Evolutionary conservation across 2,797 vertebrate species (phyloP).

Genomic region (Australoheros facetus): DNA sequence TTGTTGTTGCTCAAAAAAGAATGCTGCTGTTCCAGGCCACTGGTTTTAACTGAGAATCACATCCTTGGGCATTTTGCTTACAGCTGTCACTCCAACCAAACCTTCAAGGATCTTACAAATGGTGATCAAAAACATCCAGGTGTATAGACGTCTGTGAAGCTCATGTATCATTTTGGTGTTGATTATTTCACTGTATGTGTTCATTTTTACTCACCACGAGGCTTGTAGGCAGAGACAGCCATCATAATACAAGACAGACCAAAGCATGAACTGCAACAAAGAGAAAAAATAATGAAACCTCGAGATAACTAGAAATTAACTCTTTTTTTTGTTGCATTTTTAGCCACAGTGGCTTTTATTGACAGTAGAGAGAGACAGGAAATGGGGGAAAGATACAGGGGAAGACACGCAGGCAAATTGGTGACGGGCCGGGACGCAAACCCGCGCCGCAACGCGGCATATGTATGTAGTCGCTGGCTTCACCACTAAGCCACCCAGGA

Average conservation of each 20-base stretch:
- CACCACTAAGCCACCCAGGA: too few species aligned
- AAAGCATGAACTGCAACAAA: slow-evolving; percentile 82
- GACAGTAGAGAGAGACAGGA: too few species aligned
- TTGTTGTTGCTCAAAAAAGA: neutral
- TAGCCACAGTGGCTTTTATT: too few species aligned
- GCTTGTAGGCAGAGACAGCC: slow-evolving; percentile 81
- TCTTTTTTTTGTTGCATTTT: too few species aligned
- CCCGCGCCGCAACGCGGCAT: too few species aligned
- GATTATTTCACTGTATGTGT: neutral
- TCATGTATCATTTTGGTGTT: neutral
- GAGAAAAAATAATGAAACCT: neutral
- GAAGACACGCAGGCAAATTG: too few species aligned
- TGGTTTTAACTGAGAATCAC: too few species aligned
- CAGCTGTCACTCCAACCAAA: neutral
- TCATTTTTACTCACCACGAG: slow-evolving; percentile 74
- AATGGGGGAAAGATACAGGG: too few species aligned
- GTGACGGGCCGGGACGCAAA: too few species aligned
- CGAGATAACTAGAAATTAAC: neutral
- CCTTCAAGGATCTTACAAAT: neutral
- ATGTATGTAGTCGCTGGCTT: too few species aligned
- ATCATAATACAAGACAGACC: slow-evolving; percentile 86
- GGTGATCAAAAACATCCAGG: too few species aligned
- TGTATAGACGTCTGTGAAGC: neutral
- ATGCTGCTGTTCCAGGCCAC: neutral
- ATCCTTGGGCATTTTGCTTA: neutral